A percentile compares a stretch with the other conserved stretches of the same genome.
These are phyloP conservation scores for Podarcis raffonei DNA, from an alignment of 2,113 vertebrate species.

Conservation along the genomic window DNA sequence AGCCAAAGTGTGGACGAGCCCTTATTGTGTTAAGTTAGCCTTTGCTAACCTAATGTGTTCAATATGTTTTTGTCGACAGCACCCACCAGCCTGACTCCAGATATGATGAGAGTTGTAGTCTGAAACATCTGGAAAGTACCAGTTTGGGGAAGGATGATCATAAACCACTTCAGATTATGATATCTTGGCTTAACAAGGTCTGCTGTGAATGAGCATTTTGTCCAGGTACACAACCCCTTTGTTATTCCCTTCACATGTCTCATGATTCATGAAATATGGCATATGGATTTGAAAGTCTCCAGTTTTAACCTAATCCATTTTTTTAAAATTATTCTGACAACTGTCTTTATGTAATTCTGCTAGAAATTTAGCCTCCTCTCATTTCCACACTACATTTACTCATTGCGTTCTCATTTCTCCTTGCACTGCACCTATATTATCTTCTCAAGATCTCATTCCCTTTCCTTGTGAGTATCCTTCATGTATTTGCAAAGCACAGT, in stretches of 20 bases:
- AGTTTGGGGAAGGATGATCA: neutral
- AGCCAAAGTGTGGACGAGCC: too few relatives aligned
- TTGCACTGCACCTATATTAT: neutral
- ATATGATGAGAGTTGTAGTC: too few relatives aligned
- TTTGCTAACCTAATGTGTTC: too few relatives aligned
- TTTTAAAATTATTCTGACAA: neutral
- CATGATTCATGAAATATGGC: neutral
- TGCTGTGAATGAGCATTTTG: neutral
- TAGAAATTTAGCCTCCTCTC: neutral
- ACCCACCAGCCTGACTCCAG: too few relatives aligned
- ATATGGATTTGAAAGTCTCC: neutral
- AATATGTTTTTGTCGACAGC: too few relatives aligned
- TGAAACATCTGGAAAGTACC: too few relatives aligned
- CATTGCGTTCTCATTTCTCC: neutral
- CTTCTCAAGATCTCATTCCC: neutral
- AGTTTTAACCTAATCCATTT: neutral
- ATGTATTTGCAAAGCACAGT: neutral
- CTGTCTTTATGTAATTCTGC: neutral
- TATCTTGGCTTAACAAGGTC: neutral
- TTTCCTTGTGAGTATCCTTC: neutral
- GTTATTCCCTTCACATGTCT: neutral
- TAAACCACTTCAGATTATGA: neutral
- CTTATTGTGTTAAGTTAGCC: neutral
- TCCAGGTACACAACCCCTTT: neutral
- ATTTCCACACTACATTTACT: neutral